phyloP scores from a whole-genome alignment of 92 coral and sea anemone species.

The Epizoanthus fatuus region DNA sequence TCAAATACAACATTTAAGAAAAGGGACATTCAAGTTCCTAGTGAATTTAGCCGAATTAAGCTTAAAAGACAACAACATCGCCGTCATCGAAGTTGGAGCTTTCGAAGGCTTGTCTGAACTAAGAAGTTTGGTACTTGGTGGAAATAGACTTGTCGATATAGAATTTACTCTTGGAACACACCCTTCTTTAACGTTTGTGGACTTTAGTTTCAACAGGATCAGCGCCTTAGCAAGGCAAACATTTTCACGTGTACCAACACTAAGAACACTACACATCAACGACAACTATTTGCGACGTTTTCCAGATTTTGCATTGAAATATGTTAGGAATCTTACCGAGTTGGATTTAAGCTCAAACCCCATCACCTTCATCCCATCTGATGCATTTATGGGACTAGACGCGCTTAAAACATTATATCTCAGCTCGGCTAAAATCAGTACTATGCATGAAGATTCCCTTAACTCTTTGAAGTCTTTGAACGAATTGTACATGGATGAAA shows the following conservation, averaged over 20 bases:
- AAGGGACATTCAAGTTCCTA: slow-evolving; percentile 49
- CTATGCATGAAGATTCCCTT: slow-evolving; percentile 59
- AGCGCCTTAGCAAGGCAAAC: slow-evolving; percentile 32
- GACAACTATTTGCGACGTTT: slow-evolving; percentile 43
- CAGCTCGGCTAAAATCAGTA: slow-evolving; percentile 47
- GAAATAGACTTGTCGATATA: slow-evolving; percentile 6
- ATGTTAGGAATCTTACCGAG: slow-evolving; percentile 50
- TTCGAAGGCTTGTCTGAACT: slow-evolving; percentile 66
- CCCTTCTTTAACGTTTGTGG: slow-evolving; percentile 5
- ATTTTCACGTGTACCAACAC: slow-evolving; percentile 63
- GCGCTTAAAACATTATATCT: slow-evolving; percentile 50
- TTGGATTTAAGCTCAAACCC: slow-evolving; percentile 74
- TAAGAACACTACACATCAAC: slow-evolving; percentile 54
- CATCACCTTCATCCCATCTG: slow-evolving; percentile 45
- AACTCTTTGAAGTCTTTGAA: slow-evolving; percentile 27
- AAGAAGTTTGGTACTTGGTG: slow-evolving; percentile 45
- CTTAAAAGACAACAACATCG: slow-evolving; percentile 58
- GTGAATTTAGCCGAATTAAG: slow-evolving; percentile 38
- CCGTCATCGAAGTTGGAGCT: slow-evolving; percentile 66
- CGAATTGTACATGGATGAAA: slow-evolving; percentile 45
- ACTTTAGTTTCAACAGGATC: slow-evolving; percentile 65
- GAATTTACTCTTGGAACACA: slow-evolving; percentile 1
- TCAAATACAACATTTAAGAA: not conserved
- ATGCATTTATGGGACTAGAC: slow-evolving; percentile 55
- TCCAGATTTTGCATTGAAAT: slow-evolving; percentile 43